phyloP scores from a whole-genome alignment of 2,113 vertebrate species.

The Carollia perspicillata region DNA sequence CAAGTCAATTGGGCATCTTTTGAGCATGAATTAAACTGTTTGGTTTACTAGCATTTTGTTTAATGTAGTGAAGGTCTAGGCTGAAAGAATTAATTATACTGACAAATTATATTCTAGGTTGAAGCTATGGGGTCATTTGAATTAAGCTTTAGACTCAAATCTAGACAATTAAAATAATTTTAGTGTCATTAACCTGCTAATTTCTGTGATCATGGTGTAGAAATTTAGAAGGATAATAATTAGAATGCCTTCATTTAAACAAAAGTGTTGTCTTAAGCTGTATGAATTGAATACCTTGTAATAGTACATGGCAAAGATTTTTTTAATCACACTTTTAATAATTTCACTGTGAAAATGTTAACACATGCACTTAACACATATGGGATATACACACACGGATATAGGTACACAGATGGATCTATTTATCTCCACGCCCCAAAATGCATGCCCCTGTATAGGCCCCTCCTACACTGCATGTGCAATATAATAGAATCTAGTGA shows the following conservation, averaged over 20 bases:
- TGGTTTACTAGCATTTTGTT: conserved; percentile 47
- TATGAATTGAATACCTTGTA: not conserved
- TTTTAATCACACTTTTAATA: not conserved
- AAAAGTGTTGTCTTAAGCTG: not conserved
- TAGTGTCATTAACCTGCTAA: not conserved
- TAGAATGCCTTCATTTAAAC: not conserved
- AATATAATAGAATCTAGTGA: not conserved
- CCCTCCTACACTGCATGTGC: not conserved
- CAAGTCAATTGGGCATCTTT: conserved; percentile 32
- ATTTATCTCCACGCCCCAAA: not conserved
- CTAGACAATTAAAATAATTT: conserved; percentile 22
- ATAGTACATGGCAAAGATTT: not conserved
- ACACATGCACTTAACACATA: not conserved
- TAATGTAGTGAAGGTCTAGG: conserved; percentile 4
- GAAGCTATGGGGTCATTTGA: conserved; percentile 29
- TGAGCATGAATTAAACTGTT: conserved; percentile 41
- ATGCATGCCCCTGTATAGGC: not conserved
- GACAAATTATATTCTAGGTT: conserved; percentile 40
- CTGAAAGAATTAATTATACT: conserved; percentile 51
- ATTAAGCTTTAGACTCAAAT: conserved; percentile 34
- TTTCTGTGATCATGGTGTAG: not conserved
- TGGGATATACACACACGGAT: not conserved
- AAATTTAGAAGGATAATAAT: not conserved
- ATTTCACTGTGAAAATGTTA: not conserved
- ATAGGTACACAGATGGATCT: too few species aligned